phyloP scores from a whole-genome alignment of 2,888 invertebrate species.

The Rhogogaster chlorosoma region DNA sequence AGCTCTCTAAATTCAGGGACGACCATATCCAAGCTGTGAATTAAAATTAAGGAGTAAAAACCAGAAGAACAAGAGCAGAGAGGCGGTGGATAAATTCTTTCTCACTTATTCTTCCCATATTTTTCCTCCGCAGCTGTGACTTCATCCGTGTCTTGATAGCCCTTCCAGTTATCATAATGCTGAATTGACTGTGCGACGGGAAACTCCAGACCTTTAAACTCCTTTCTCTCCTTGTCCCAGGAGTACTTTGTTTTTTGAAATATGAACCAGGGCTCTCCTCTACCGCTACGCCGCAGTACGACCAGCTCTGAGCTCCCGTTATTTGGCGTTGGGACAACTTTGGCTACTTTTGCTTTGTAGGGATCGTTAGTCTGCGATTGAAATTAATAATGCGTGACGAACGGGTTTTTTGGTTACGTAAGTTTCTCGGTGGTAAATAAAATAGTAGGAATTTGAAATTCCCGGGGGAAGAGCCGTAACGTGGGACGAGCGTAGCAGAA shows the following conservation, averaged over 20 bases:
- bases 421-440: not conserved
- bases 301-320: constrained; percentile 99
- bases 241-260: constrained; percentile 99
- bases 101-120: constrained; percentile 95
- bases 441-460: constrained; percentile 2
- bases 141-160: constrained; percentile 91
- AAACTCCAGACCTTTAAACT: constrained; percentile 91
- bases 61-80: not conserved
- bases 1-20: constrained; percentile 98
- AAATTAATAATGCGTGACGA: constrained; percentile 43
- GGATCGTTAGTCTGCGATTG: constrained; percentile 86
- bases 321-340: constrained; percentile 97
- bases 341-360: constrained; percentile 89
- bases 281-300: constrained; percentile 83
- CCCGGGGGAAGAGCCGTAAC: not conserved
- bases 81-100: not conserved
- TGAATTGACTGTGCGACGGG: constrained; percentile 87
- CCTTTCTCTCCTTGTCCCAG: constrained; percentile 90
- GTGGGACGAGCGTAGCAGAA: constrained; percentile 35
- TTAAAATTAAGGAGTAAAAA: constrained; percentile 3
- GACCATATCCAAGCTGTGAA: constrained; percentile 85
- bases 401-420: not conserved
- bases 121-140: constrained; percentile 87
- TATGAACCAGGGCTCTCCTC: constrained; percentile 89
- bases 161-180: constrained; percentile 91